Evolutionary conservation across 1,140 invertebrate species (phyloP), one percentile per base, ranked within the genome.

Genomic region (Dendroctonus valens): DNA sequence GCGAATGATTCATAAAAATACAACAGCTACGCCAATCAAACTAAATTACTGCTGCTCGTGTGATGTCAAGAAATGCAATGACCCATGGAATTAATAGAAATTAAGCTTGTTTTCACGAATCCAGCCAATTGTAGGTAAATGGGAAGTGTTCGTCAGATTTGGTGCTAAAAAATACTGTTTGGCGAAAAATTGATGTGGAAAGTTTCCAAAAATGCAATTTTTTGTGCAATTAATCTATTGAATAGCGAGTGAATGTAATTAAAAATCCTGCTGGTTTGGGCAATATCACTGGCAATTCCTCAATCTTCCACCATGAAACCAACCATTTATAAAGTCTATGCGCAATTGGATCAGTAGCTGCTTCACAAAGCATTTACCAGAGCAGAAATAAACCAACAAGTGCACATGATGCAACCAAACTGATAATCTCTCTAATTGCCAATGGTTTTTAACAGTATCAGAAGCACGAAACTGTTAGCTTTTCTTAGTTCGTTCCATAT

Each of bases 331-430:
- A 26, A 26, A 26, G 26, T 26, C 26, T 26, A 26, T 26, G 26
- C 26, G 26, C 26, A 26, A 26, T 26, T 3, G 26, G 26, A 26
- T 26, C 26, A 26, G 26, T 26, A 26, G 46, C 46, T 48, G 11
- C 46, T 48, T 48, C 14, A 48, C 46, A 11, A n/a, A 48, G 46
- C 5, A 26, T 26, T 48, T n/a, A 48, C 46, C 46, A 48, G 46
- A 48, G 46, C 46, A 48, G 5, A 48, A 48, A 48, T 48, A 48
- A 48, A 48, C 46, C 14, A 48, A 48, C 46, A 48, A 48, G 11
- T 48, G 46, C 14, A n/a, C 14, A 48, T 48, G 5, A 48, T 14
- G 46, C 46, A 48, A 48, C 26, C 14, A 48, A 48, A n/a, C 46
- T 48, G 11, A 48, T 48, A 48, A 48, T n/a, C 46, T 48, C 11